A percentile compares a stretch with the other conserved stretches of the same genome.
Evolutionary conservation across 2,888 invertebrate genomes (phyloP).

Genomic region (Himalopsyche kuldschensis): DNA sequence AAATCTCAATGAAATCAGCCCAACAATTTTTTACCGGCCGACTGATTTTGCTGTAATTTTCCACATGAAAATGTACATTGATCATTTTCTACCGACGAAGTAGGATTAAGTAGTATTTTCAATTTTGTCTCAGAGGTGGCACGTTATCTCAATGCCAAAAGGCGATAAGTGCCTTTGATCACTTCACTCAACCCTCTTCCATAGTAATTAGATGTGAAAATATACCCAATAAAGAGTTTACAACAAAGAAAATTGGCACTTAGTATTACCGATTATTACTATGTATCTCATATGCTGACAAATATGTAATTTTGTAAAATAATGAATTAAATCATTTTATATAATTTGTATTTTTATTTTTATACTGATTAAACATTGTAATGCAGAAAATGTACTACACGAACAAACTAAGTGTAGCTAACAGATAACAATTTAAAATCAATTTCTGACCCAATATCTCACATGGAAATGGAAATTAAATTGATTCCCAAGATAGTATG

Average conservation of each 20-base stretch:
- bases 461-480: too few relatives aligned
- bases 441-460: too few relatives aligned
- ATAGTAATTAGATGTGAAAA: slow-evolving; percentile 10
- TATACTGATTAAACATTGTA: too few relatives aligned
- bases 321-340: slow-evolving; percentile 25
- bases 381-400: too few relatives aligned
- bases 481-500: too few relatives aligned
- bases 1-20: neutral
- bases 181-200: slow-evolving; percentile 21
- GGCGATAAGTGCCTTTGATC: slow-evolving; percentile 28
- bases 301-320: slow-evolving; percentile 23
- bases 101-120: neutral
- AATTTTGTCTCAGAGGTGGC: neutral
- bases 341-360: slow-evolving; percentile 3
- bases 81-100: neutral
- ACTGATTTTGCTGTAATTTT: neutral
- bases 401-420: too few relatives aligned
- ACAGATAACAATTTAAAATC: too few relatives aligned
- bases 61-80: neutral
- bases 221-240: neutral
- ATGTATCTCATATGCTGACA: slow-evolving; percentile 14
- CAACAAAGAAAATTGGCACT: slow-evolving; percentile 17
- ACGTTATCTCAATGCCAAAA: slow-evolving; percentile 13
- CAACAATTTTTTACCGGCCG: neutral
- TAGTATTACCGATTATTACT: neutral